These are phyloP conservation scores for Catocala sponsa DNA, from an alignment of 2,888 invertebrate genomes.

Conservation along the genomic window DNA sequence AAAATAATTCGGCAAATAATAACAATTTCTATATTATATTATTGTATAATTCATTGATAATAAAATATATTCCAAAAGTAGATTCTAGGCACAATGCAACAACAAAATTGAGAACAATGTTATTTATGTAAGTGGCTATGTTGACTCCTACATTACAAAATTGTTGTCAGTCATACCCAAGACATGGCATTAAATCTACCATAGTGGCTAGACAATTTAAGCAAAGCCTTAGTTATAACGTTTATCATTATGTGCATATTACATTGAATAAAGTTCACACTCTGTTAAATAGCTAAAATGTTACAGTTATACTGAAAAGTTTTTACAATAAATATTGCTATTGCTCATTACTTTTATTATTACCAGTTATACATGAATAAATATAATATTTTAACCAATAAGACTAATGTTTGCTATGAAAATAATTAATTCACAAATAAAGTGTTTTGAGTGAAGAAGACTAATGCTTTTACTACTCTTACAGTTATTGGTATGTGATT, in stretches of 20 bases:
- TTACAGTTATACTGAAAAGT: slow-evolving; percentile 25
- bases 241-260: slow-evolving; percentile 33
- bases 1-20: slow-evolving; percentile 36
- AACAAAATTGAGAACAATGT: slow-evolving; percentile 17
- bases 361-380: slow-evolving; percentile 28
- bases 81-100: slow-evolving; percentile 23
- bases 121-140: slow-evolving; percentile 10
- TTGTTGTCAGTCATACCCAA: slow-evolving; percentile 25
- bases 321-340: slow-evolving; percentile 25
- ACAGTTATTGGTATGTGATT: slow-evolving; percentile 54
- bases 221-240: slow-evolving; percentile 35
- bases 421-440: slow-evolving; percentile 44
- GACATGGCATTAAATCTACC: slow-evolving; percentile 20
- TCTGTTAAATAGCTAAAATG: slow-evolving; percentile 24
- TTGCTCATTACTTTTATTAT: slow-evolving; percentile 20
- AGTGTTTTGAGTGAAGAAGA: slow-evolving; percentile 20
- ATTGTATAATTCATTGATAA: slow-evolving; percentile 31
- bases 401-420: slow-evolving; percentile 38
- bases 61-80: slow-evolving; percentile 38
- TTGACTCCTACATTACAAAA: slow-evolving; percentile 20
- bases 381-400: slow-evolving; percentile 22
- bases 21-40: slow-evolving; percentile 37
- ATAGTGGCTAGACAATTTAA: slow-evolving; percentile 34
- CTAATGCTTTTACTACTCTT: slow-evolving; percentile 48
- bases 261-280: slow-evolving; percentile 39